A percentile compares a stretch with the other conserved stretches of the same genome.
phyloP scores from a whole-genome alignment of 2,113 vertebrate species.

The Microtus richardsoni region DNA sequence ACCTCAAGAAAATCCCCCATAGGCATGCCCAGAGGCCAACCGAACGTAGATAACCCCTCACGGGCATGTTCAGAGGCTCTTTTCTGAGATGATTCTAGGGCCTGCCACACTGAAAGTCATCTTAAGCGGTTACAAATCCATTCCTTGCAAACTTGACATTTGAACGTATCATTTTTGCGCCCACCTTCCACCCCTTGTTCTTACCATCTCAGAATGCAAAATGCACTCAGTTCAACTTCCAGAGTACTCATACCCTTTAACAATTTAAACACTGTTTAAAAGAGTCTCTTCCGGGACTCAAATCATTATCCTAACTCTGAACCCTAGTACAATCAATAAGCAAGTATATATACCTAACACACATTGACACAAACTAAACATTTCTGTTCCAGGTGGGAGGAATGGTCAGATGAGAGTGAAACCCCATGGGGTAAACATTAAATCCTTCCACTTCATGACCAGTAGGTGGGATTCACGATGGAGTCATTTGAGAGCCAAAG shows the following conservation, averaged over 20 bases:
- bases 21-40: neutral
- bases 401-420: neutral
- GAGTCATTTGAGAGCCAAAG: neutral
- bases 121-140: neutral
- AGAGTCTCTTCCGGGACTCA: neutral
- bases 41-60: neutral
- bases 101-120: neutral
- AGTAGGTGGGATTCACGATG: neutral
- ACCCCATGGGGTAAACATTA: neutral
- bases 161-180: neutral
- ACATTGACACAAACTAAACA: neutral
- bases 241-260: neutral
- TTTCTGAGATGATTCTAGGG: neutral
- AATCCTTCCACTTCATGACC: neutral
- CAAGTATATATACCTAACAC: neutral
- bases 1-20: neutral
- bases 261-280: neutral
- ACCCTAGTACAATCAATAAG: neutral
- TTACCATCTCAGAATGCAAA: neutral
- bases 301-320: neutral
- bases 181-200: neutral
- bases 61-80: neutral
- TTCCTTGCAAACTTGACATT: neutral
- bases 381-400: neutral
- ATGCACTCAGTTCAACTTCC: neutral